These are phyloP conservation scores for Drosophila niveifrons DNA, from an alignment of 2,888 invertebrate genomes.

Conservation along the genomic window DNA sequence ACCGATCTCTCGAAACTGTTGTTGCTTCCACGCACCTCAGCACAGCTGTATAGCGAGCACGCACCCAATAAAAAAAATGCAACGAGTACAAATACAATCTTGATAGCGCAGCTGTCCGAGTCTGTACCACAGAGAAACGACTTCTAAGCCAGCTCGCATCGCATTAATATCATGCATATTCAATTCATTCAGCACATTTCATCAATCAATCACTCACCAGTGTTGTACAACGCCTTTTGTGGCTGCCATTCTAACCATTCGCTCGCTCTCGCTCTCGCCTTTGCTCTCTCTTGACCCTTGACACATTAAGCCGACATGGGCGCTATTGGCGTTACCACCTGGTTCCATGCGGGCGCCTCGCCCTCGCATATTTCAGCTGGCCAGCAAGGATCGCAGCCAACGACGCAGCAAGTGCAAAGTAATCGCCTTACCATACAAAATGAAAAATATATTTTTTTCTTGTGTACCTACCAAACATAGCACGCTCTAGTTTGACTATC, in stretches of 20 bases:
- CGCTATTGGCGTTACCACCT: conserved; percentile 85
- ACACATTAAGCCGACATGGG: conserved; percentile 82
- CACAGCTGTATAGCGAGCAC: conserved; percentile 53
- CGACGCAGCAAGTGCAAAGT: conserved; percentile 57
- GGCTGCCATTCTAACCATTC: conserved; percentile 41
- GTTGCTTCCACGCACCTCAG: conserved; percentile 40
- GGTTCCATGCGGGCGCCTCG: conserved; percentile 85
- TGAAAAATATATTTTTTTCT: conserved; percentile 22
- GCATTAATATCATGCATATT: conserved; percentile 11
- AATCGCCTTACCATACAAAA: conserved; percentile 25
- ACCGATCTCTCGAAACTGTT: conserved; percentile 1
- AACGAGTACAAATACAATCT: neutral
- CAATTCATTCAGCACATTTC: conserved; percentile 16
- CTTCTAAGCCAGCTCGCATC: conserved; percentile 29
- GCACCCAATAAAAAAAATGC: neutral
- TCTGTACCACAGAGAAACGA: conserved; percentile 11
- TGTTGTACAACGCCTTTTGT: conserved; percentile 42
- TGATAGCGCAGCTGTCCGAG: conserved; percentile 15
- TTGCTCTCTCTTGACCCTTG: conserved; percentile 5
- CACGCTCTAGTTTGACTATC: conserved; percentile 54
- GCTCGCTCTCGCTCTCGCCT: conserved; percentile 34
- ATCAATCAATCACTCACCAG: conserved; percentile 32
- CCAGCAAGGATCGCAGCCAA: conserved; percentile 56
- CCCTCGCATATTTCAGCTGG: conserved; percentile 56
- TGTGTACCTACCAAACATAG: conserved; percentile 56